Evolutionary conservation across 2,113 vertebrate species (phyloP).

Genomic region (Indicator maculatus): DNA sequence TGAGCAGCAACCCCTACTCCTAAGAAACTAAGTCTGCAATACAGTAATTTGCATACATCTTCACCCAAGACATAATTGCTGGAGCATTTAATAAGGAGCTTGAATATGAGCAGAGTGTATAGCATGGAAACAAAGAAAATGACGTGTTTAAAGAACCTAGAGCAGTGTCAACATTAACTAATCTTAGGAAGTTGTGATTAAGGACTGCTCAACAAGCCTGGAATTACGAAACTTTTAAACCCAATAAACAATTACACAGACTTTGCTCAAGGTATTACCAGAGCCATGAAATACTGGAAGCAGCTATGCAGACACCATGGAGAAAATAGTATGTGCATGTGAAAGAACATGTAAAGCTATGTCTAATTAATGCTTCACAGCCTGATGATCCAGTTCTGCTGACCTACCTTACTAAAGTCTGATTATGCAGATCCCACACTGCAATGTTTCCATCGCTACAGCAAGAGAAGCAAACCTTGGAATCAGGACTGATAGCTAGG

Average conservation of each 20-base stretch:
- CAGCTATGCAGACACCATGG: background rate
- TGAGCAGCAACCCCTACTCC: background rate
- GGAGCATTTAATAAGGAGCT: background rate
- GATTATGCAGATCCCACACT: slow-evolving; percentile 88
- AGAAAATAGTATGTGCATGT: background rate
- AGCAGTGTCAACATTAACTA: background rate
- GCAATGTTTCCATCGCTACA: slow-evolving; percentile 88
- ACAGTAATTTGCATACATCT: background rate
- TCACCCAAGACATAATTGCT: background rate
- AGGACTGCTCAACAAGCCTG: background rate
- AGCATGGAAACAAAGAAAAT: background rate
- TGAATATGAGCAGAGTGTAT: background rate
- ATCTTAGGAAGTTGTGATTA: background rate
- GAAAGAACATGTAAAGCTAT: background rate
- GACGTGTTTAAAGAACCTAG: background rate
- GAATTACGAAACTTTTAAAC: background rate
- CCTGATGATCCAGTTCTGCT: background rate
- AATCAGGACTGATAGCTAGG: slow-evolving; percentile 86
- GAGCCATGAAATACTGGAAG: background rate
- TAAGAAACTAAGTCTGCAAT: background rate
- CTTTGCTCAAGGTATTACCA: background rate
- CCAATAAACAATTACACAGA: background rate
- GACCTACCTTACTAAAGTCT: slow-evolving; percentile 86
- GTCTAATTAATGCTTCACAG: background rate
- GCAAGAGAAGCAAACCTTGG: slow-evolving; percentile 89